phyloP scores from a whole-genome alignment of 2,113 vertebrate species.

The Anser brachyrhynchus region DNA sequence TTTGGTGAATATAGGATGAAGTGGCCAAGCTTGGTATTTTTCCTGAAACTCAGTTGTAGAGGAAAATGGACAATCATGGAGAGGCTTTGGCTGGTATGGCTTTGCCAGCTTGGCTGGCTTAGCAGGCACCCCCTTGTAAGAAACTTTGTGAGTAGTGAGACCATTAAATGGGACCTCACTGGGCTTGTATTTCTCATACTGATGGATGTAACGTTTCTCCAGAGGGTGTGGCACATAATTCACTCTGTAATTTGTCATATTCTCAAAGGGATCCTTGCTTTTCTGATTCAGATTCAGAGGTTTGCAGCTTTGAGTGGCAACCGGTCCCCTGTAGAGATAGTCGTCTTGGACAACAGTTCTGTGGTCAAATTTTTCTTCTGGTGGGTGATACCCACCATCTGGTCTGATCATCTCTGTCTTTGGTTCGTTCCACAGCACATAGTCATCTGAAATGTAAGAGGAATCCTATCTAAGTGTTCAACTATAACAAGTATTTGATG shows the following conservation, averaged over 20 bases:
- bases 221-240: slow-evolving; percentile 67
- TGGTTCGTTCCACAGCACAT: slow-evolving; percentile 57
- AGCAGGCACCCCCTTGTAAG: slow-evolving; percentile 26
- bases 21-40: slow-evolving; percentile 73
- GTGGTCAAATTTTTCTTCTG: slow-evolving; percentile 51
- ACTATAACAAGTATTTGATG: background rate
- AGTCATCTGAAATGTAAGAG: slow-evolving; percentile 77
- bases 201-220: slow-evolving; percentile 11
- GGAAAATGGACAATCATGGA: background rate
- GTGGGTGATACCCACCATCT: background rate
- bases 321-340: background rate
- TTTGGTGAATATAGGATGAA: background rate
- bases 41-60: slow-evolving; percentile 60
- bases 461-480: background rate
- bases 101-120: slow-evolving; percentile 36
- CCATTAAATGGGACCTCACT: slow-evolving; percentile 56
- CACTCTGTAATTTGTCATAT: slow-evolving; percentile 72
- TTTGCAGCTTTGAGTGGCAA: slow-evolving; percentile 58
- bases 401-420: slow-evolving; percentile 48
- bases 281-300: background rate
- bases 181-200: slow-evolving; percentile 35
- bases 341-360: slow-evolving; percentile 52
- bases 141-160: slow-evolving; percentile 67
- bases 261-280: slow-evolving; percentile 49
- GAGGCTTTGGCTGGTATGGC: background rate